Evolutionary conservation across 2,113 vertebrate species (phyloP), one percentile per base, ranked within the genome.

Genomic region (Mobula birostris): DNA sequence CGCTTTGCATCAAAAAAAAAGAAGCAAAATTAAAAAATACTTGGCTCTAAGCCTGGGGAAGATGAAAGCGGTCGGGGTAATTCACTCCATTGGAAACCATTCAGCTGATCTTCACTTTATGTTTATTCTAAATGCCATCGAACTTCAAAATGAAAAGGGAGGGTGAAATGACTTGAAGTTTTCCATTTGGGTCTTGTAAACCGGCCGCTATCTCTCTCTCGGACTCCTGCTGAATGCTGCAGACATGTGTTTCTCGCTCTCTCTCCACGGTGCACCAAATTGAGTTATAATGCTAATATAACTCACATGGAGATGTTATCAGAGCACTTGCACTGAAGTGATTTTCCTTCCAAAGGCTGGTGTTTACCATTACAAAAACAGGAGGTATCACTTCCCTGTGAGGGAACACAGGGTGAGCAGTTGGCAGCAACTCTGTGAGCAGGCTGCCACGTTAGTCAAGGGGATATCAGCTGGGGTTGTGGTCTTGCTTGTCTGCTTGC

Each of bases 231-330:
- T 76, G 70, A 74, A 48, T 8, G 21, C 2, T 12, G 24, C 40
- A 74, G 68, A n/a, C 2, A 21, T 48, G 91, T 36, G 56, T 72
- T 48, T 92, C 63, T 19, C 29, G 11, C 15, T 70, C 58, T 70
- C 21, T 7, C 48, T 88, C 58, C 2, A 3, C 68, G 2, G 70
- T 70, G 66, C 90, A 74, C 36, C 19, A 74, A 56, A 74, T 76
- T 76, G 48, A 87, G 61, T 90, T 90, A 66, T 27, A 48, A 74
- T 0, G 24, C 0, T 93, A 76, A 93, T 93, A 27, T 68, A 29
- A 24, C 88, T 91, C 66, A 70, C 63, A 91, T 91, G 88, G 88
- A 15, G 90, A 92, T 92, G 63, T 72, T 92, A 92, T 92, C 90
- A 72, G 90, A 14, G 29, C 9, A 14, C 61, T 66, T 68, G 85